phyloP scores from a whole-genome alignment of 2,113 vertebrate species.

The Dinomys branickii region DNA sequence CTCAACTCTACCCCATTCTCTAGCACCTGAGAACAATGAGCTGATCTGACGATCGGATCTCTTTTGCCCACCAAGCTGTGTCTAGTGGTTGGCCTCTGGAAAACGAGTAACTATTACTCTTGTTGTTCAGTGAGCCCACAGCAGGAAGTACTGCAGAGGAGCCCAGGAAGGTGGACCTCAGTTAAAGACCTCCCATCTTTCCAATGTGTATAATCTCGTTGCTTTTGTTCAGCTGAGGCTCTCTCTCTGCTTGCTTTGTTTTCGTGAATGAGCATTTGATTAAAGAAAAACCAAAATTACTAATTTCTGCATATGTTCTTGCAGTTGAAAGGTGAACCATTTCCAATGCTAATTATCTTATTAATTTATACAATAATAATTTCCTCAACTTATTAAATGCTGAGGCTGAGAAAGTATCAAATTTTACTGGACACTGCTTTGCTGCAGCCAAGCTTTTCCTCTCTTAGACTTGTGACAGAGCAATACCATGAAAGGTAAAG shows the following conservation, averaged over 20 bases:
- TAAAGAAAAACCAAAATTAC: slow-evolving; percentile 32
- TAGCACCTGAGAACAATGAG: neutral
- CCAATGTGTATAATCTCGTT: neutral
- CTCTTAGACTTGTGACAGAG: neutral
- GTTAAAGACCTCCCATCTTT: neutral
- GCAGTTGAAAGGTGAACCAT: neutral
- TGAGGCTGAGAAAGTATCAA: neutral
- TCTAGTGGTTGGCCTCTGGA: neutral
- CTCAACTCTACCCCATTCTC: neutral
- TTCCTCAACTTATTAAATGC: slow-evolving; percentile 5
- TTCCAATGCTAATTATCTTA: neutral
- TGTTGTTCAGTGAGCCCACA: neutral
- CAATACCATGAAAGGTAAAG: slow-evolving; percentile 3
- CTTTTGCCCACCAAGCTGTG: neutral
- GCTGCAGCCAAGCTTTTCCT: neutral
- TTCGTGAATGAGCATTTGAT: neutral
- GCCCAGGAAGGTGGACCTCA: neutral
- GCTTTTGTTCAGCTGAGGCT: neutral
- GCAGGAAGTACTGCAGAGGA: neutral
- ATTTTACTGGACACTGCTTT: neutral
- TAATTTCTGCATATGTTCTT: slow-evolving; percentile 3
- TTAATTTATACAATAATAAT: slow-evolving; percentile 32
- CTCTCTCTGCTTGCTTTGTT: neutral
- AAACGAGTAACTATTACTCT: neutral
- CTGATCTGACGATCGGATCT: neutral